A percentile compares a stretch with the other conserved stretches of the same genome.
Evolutionary conservation across 2,797 vertebrate genomes (phyloP).

Genomic region (Cyprinodon diabolis): DNA sequence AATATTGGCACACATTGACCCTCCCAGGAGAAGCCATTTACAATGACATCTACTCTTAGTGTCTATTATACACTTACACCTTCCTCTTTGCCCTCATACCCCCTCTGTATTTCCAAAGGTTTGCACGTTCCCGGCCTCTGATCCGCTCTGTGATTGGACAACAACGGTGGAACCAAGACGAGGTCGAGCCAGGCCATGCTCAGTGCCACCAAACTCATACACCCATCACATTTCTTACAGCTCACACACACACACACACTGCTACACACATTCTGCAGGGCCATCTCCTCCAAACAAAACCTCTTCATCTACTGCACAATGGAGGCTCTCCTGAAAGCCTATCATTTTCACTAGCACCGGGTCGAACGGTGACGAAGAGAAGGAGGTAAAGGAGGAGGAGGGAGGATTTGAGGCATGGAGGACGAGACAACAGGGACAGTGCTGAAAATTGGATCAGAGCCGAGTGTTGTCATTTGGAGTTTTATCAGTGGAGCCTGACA

Average conservation of each 20-base stretch:
- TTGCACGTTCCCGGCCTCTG: slow-evolving; percentile 56
- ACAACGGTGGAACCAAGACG: slow-evolving; percentile 51
- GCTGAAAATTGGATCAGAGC: slow-evolving; percentile 98
- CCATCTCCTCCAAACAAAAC: slow-evolving; percentile 86
- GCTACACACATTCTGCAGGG: slow-evolving; percentile 23
- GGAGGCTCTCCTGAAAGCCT: slow-evolving; percentile 95
- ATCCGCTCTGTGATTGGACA: slow-evolving; percentile 66
- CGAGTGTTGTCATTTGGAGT: slow-evolving; percentile 93
- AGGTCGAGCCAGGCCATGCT: slow-evolving; percentile 36
- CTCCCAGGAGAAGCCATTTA: slow-evolving; percentile 67
- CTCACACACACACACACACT: slow-evolving; percentile 26
- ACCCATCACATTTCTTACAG: slow-evolving; percentile 28
- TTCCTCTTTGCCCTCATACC: slow-evolving; percentile 42
- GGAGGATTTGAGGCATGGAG: slow-evolving; percentile 54
- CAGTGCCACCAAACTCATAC: slow-evolving; percentile 38
- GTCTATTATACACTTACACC: slow-evolving; percentile 59
- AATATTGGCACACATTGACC: slow-evolving; percentile 68
- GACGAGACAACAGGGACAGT: slow-evolving; percentile 79
- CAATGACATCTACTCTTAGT: slow-evolving; percentile 67
- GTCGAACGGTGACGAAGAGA: slow-evolving; percentile 91
- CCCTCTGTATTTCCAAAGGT: slow-evolving; percentile 46
- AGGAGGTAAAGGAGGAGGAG: slow-evolving; percentile 76
- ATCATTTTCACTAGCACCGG: slow-evolving; percentile 98
- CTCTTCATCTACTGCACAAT: slow-evolving; percentile 99
- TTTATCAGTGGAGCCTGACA: slow-evolving; percentile 92